Evolutionary conservation across 2,888 invertebrate genomes (phyloP), one percentile per base, ranked within the genome.

Genomic region (Sinelater perroti): DNA sequence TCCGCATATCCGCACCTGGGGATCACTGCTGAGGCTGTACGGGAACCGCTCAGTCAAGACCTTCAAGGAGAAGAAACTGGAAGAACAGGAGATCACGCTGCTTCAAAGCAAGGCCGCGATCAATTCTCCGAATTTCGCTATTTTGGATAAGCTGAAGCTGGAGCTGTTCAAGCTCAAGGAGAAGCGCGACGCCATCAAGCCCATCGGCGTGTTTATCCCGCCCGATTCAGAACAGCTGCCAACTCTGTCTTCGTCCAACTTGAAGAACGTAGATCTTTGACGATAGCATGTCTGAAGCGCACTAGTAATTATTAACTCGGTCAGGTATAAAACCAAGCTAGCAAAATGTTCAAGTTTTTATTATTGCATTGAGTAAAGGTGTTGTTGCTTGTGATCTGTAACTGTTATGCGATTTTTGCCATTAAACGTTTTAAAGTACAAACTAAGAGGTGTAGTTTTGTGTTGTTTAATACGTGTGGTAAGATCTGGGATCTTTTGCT

Each of bases 1-100:
- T 81, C 97, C 98, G 0, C 94, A 97, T 75, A 91, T 98, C 47
- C 87, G 86, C 17, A 94, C 91, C 1, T 97, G 97, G 95, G 97
- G 97, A 49, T 95, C 97, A 0, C 82, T 98, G 35, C 80, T 98
- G 6, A 87, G 97, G 0, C 83, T 98, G 21, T 98, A 98, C 78
- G 97, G 95, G 47, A 94, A 92, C 69, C 87, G 91, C 28, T 94
- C 94, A 2, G 90, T 93, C 11, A 94, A 94, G 77, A 91, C 90
- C 58, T 90, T 93, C 72, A 93, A 94, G 73, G 95, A 95, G 77
- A 93, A 93, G 79, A 95, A 95, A 78, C 84, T 91, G 66, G 90
- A 95, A 70, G 95, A 95, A 70, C 94, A 95, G 75, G 92, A 95
- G 80, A 95, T 95, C 52, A 95, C 95, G 0, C 83, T 93, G 24